Base-by-base conservation (phyloP, 1,140 invertebrate genomes). In the Drosophila subobscura region DNA sequence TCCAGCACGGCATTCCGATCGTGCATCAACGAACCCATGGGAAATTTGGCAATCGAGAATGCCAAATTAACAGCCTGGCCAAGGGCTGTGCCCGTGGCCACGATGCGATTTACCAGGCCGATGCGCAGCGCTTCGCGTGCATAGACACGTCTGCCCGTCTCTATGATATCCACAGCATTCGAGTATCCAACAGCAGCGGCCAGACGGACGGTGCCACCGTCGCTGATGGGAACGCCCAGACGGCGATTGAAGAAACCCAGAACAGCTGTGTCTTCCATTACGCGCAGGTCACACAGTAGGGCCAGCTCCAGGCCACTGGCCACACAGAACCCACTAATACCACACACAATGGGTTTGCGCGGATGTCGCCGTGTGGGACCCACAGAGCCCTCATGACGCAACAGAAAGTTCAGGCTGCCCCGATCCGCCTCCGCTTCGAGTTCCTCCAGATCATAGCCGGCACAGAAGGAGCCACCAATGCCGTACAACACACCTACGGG, bases 271-370 rank as follows among this genome's bases (percentile, higher is more conserved):
- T 97, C 95, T 88, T 98, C 97, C 55, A 97, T 93, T 3, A 99
- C 94, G 58, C 97, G 93, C 4, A 99, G 91, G 92, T 99, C 98
- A 92, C 97, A 98, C 92, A 97, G 94, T 0, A 99, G 90, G 0
- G 97, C 97, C 47, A 99, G 91, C 92, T 99, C 98, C 58, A 99
- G 93, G 0, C 97, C 98, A 60, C 95, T 95, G 10, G 96, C 97
- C 3, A 98, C 95, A 45, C 97, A 96, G 92, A 95, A 98, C 0
- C 98, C 98, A 91, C 93, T 94, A 8, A 99, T 93, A 29, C 96
- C 96, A 56, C 96, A 97, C 63, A 98, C 94, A 1, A 98, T 92
- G 0, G 97, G 97, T 90, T 99, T 99, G 42, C 94, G 94, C 44
- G 94, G 93, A 20, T 95, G 92, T 45, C 94, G 93, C 27, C 93